Evolutionary conservation across 2,888 invertebrate species (phyloP), one percentile per base, ranked within the genome.

Genomic region (Drosophila nigricruria): DNA sequence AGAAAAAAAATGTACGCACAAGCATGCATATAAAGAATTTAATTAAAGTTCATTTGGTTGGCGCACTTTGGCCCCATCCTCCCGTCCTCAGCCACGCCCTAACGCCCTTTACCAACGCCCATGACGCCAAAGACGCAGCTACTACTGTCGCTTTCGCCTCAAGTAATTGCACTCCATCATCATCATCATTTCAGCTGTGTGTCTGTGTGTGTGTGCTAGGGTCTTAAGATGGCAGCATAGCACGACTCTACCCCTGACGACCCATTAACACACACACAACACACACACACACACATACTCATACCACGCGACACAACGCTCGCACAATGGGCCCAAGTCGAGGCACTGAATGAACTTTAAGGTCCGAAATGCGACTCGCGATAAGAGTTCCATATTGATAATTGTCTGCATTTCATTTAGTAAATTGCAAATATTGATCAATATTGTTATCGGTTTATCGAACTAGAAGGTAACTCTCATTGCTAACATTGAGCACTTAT

Each of bases 141-240:
- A 70, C 70, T 70, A 67, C 70, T 72, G 81, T 71, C 88, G 73
- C 73, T 79, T 86, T 77, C 81, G 89, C 70, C 74, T 86, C 77
- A 77, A 80, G 89, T 83, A 88, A 83, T 86, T 88, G 81, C 83
- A 88, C 73, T 82, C 81, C 77, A 77, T 77, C 73, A 88, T 81
- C 88, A 77, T 77, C 88, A 81, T 77, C 67, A 73, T 76, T 72
- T 64, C 64, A 42, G 45, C 54, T 45, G 38, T 36, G 45, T 43
- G 50, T 50, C 27, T 20, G 50, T 32, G 57, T 40, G 56, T 25
- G 53, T 56, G 27, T 40, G 52, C 32, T 53, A 18, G 45, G 10
- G 52, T 49, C 52, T 72, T 60, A 58, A 72, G 60, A 49, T 67
- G 77, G 49, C 38, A 53, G 27, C 30, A 14, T 27, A 30, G 30